A percentile compares a stretch with the other conserved stretches of the same genome.
Conservation (phyloP, 2,888 invertebrate species). For the Temnothorax rugatulus region DNA sequence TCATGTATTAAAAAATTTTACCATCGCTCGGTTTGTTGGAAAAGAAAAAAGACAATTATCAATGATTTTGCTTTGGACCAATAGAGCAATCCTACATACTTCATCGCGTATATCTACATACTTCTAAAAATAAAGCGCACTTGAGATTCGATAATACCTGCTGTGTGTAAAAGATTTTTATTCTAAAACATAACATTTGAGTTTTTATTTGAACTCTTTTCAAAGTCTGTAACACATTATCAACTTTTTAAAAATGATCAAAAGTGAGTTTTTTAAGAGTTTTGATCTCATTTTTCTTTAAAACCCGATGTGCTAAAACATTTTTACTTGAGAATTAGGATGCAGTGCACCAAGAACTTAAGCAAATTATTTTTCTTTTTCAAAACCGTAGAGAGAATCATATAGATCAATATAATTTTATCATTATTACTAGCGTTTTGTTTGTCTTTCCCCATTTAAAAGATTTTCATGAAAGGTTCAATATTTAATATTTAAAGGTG, state of each 20-base stretch:
- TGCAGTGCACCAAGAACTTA: no score
- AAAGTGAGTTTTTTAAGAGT: background rate
- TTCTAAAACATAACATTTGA: background rate
- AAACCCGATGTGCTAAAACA: background rate
- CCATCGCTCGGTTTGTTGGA: background rate
- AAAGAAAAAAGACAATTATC: background rate
- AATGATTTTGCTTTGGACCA: no score
- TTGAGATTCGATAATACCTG: background rate
- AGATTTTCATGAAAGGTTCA: no score
- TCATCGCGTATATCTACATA: background rate
- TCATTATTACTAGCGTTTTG: no score
- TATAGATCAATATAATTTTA: no score
- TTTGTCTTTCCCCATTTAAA: no score
- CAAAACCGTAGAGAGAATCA: no score
- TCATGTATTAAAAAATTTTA: background rate
- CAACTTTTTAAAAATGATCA: background rate
- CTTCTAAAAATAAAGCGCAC: background rate
- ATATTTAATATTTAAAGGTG: no score
- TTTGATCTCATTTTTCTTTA: conserved; percentile 28
- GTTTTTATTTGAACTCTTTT: background rate
- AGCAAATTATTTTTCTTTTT: no score
- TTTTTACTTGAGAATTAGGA: no score
- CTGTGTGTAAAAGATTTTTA: background rate
- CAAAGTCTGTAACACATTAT: background rate
- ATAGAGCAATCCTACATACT: background rate